Base-by-base conservation (phyloP, 2,888 invertebrate genomes). In the Diplazon laetatorius region DNA sequence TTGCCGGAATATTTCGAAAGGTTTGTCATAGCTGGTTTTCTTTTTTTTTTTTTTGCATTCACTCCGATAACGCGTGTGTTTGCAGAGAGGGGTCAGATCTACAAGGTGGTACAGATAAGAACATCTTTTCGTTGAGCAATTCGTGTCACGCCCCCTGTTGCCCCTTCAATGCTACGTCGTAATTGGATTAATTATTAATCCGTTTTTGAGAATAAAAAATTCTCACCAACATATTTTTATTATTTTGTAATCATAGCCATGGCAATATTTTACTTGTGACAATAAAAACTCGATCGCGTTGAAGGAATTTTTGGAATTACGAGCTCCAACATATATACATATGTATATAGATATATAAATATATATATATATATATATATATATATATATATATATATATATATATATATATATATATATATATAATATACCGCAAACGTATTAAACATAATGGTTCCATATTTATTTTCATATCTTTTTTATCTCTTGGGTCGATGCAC, bases 401-500 rank as follows among this genome's bases (percentile, higher is more conserved):
- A 6, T 30, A 30, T 5, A 30, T 6, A 30, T 30, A 6, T 30
- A 30, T 5, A 5, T 30, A 6, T 6, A 30, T 6, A 30, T 30
- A 6, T 2, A 2, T 30, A 2, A n/a, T n/a, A n/a, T n/a, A n/a
- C n/a, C n/a, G n/a, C n/a, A n/a, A n/a, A n/a, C n/a, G n/a, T n/a
- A n/a, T n/a, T 6, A 6, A 2, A 30, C 30, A 30, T 30, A 6
- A 5, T 2, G 2, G 6, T 30, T 30, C 4, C 6, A 30, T 30
- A 30, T 30, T 8, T 44, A 66, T 71, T 30, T 20, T 35, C 39
- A 37, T 63, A 50, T 39, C 55, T 14, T 77, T 57, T 37, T 72
- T 71, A 77, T 77, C 77, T 72, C 18, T 55, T 16, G 72, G 77
- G 55, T 72, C 72, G 68, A 57, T 77, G 77, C 39, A 65, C 77